phyloP scores from a whole-genome alignment of 2,797 vertebrate species.

The Poecilia velifera region DNA sequence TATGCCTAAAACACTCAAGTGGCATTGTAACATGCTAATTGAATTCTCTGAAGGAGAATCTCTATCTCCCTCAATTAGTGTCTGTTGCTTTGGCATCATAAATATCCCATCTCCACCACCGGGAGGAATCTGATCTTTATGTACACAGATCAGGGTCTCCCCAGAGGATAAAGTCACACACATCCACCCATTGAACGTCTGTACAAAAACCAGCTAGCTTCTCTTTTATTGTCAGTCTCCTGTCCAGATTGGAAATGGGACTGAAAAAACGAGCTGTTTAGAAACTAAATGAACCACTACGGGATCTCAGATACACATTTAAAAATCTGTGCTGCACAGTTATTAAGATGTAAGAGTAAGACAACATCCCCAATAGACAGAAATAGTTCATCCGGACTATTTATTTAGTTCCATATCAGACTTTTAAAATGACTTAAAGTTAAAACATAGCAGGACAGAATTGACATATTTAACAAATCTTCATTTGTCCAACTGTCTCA shows the following conservation, averaged over 20 bases:
- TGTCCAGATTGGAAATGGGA: conserved; percentile 17
- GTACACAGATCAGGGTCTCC: conserved; percentile 1
- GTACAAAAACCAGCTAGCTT: background rate
- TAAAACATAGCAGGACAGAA: background rate
- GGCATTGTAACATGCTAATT: conserved; percentile 42
- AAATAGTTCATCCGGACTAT: background rate
- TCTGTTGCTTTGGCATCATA: conserved; percentile 38
- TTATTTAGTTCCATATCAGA: background rate
- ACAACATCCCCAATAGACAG: background rate
- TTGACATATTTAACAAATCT: background rate
- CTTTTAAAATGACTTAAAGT: background rate
- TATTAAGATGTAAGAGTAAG: background rate
- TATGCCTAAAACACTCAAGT: conserved; percentile 19
- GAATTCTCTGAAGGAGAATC: conserved; percentile 28
- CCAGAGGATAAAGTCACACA: conserved; percentile 8
- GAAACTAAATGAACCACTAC: conserved; percentile 48
- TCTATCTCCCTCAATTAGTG: conserved; percentile 45
- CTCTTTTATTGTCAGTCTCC: conserved; percentile 17
- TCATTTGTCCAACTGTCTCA: background rate
- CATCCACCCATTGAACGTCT: conserved; percentile 4
- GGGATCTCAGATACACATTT: background rate
- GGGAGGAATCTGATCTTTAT: conserved; percentile 37
- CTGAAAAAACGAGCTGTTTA: conserved; percentile 21
- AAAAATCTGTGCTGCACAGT: background rate
- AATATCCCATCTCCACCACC: background rate